Conservation (phyloP, 2,888 invertebrate genomes). For the Punctoribates punctum region DNA sequence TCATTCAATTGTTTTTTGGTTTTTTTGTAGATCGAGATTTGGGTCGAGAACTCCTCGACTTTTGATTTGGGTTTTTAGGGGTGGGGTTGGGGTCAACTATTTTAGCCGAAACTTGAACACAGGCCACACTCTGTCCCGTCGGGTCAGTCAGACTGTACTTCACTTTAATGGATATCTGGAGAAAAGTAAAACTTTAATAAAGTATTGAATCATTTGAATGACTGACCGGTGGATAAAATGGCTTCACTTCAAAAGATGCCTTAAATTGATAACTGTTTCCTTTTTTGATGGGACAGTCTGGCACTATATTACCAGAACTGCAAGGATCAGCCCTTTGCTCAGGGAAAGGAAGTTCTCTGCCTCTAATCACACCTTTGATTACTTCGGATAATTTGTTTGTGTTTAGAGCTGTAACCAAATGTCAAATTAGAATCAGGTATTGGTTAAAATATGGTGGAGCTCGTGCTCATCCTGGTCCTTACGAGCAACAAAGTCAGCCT, state of each 20-base stretch:
- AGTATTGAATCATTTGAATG: neutral
- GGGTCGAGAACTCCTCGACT: conserved; percentile 2
- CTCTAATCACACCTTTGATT: conserved; percentile 45
- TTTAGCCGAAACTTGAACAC: conserved; percentile 43
- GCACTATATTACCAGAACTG: conserved; percentile 41
- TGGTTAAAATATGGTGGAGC: too few species aligned
- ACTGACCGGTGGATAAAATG: conserved; percentile 44
- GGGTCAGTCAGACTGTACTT: conserved; percentile 43
- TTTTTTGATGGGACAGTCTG: conserved; percentile 43
- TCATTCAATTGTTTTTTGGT: conserved; percentile 20
- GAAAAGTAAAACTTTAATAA: neutral
- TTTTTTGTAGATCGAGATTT: conserved; percentile 1
- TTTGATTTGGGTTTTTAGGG: conserved; percentile 33
- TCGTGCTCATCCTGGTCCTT: too few species aligned
- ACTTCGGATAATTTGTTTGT: conserved; percentile 42
- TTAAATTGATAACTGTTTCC: conserved; percentile 41
- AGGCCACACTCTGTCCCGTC: conserved; percentile 41
- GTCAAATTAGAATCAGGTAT: neutral
- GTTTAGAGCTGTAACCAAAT: conserved; percentile 27
- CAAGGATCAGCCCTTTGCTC: conserved; percentile 44
- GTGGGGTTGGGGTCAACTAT: conserved; percentile 43
- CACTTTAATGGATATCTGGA: conserved; percentile 44
- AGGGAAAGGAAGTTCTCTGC: conserved; percentile 44
- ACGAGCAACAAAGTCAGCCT: conserved; percentile 44
- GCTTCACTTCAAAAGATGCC: conserved; percentile 45